phyloP scores from a whole-genome alignment of 37 sponge, comb jelly and placozoan genomes.

The Aplysina aerophoba region DNA sequence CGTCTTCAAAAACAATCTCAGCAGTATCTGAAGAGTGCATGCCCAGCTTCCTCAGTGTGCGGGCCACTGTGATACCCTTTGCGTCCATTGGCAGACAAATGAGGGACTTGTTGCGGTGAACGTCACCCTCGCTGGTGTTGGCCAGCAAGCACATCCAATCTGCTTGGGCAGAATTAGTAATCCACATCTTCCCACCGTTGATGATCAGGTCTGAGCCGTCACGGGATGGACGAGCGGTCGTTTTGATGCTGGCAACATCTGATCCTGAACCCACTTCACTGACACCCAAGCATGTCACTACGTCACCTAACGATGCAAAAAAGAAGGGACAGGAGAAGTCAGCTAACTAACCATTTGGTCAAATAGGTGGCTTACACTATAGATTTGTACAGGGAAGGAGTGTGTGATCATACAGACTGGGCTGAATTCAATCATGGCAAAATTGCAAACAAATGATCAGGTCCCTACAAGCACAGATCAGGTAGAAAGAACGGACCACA shows the following conservation, averaged over 20 bases:
- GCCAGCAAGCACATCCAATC: constrained; percentile 99
- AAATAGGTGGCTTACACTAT: too few relatives aligned
- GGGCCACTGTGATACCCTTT: constrained; percentile 62
- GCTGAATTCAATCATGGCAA: too few relatives aligned
- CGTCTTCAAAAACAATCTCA: constrained; percentile 90
- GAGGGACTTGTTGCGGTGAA: constrained; percentile 88
- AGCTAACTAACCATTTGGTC: too few relatives aligned
- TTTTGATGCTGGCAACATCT: constrained; percentile 93
- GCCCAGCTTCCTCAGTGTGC: constrained; percentile 61
- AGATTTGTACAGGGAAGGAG: too few relatives aligned
- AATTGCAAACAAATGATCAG: too few relatives aligned
- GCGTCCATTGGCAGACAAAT: constrained; percentile 94
- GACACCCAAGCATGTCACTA: constrained; percentile 88
- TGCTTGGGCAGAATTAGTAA: constrained; percentile 85
- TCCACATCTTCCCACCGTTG: constrained; percentile 98
- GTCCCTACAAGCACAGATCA: too few relatives aligned
- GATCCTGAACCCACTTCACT: constrained; percentile 93
- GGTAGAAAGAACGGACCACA: too few relatives aligned
- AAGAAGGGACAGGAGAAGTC: too few relatives aligned
- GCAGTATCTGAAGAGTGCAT: constrained; percentile 89
- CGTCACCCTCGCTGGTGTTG: constrained; percentile 79
- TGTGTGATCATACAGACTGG: too few relatives aligned
- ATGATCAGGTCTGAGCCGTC: constrained; percentile 88
- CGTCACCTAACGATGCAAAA: constrained; percentile 80
- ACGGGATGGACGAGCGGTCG: constrained; percentile 62